A percentile compares a stretch with the other conserved stretches of the same genome.
phyloP scores from a whole-genome alignment of 2,797 vertebrate genomes.

The Rhincodon typus region DNA sequence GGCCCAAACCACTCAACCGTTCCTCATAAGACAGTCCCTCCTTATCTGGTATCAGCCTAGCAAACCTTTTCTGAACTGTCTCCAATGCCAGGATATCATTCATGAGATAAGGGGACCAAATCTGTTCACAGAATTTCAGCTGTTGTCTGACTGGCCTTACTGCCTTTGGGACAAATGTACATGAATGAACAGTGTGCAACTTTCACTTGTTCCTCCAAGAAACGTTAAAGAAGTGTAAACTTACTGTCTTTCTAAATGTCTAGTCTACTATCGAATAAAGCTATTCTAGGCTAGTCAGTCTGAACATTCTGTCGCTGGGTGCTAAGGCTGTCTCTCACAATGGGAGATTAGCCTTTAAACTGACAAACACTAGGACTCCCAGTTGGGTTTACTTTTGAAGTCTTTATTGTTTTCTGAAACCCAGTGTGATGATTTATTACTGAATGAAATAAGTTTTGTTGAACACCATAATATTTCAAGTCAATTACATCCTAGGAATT shows the following conservation, averaged over 20 bases:
- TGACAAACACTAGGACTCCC: not conserved
- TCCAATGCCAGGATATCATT: too few relatives aligned
- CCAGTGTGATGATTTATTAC: not conserved
- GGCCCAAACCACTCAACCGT: too few relatives aligned
- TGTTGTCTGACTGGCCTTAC: not conserved
- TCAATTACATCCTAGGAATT: not conserved
- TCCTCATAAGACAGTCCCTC: too few relatives aligned
- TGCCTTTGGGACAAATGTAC: not conserved
- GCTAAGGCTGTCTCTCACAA: not conserved
- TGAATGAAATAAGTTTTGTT: not conserved
- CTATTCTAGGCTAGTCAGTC: not conserved
- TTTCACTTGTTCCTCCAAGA: not conserved
- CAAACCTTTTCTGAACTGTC: too few relatives aligned
- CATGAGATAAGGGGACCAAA: too few relatives aligned
- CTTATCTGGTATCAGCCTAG: too few relatives aligned
- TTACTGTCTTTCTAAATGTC: not conserved
- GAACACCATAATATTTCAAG: not conserved
- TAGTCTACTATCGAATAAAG: not conserved
- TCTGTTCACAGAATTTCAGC: too few relatives aligned
- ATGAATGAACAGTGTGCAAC: not conserved
- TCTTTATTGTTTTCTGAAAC: too few relatives aligned
- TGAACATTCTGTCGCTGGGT: not conserved
- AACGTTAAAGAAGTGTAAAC: not conserved
- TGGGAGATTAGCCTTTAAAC: not conserved
- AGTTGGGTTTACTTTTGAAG: not conserved